Conservation (phyloP, 2,113 vertebrate genomes). For the Dascyllus trimaculatus region DNA sequence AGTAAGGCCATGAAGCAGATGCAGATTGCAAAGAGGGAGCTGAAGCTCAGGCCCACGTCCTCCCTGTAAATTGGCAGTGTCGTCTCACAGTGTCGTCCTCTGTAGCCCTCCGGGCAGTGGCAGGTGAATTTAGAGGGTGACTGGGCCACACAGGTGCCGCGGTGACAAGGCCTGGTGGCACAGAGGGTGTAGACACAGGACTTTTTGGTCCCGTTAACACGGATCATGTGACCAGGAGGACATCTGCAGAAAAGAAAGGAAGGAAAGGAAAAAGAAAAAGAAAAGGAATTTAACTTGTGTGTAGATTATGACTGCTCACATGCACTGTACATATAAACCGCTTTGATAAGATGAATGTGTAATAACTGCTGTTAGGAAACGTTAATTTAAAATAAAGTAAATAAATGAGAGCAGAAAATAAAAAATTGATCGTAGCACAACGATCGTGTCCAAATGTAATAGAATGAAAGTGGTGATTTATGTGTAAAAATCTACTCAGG, state of each 20-base stretch:
- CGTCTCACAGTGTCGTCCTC: constrained; percentile 88
- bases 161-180: constrained; percentile 87
- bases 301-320: too few relatives aligned
- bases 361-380: not conserved
- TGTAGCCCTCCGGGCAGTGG: constrained; percentile 87
- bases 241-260: constrained; percentile 79
- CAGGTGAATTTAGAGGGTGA: constrained; percentile 88
- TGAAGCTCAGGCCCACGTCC: constrained; percentile 91
- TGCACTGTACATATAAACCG: too few relatives aligned
- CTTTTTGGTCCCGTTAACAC: constrained; percentile 86
- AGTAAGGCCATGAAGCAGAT: constrained; percentile 91
- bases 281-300: not conserved
- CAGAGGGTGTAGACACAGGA: constrained; percentile 89
- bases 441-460: not conserved
- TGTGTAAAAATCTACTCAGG: not conserved
- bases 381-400: too few relatives aligned
- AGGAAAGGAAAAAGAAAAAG: fast-evolving
- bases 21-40: constrained; percentile 91
- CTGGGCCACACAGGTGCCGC: constrained; percentile 88
- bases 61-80: constrained; percentile 87
- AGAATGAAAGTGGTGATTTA: not conserved
- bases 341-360: too few relatives aligned
- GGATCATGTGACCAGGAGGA: constrained; percentile 87
- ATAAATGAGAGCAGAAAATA: not conserved
- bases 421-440: not conserved